Base-by-base conservation (phyloP, 2,888 invertebrate genomes). In the Apodemia duryi region DNA sequence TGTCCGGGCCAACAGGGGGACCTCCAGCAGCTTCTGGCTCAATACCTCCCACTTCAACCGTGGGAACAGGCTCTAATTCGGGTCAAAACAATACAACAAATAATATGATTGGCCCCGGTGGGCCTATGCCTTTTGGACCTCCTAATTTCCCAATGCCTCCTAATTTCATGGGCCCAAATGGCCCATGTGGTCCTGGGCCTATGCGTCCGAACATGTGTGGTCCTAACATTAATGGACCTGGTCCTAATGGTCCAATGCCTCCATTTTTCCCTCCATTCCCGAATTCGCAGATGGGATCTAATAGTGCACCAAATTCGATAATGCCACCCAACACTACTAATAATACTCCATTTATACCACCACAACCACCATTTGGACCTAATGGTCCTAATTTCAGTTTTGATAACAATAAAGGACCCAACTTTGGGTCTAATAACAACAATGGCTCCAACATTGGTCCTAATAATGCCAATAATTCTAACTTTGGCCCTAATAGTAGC, bases 71-170 rank as follows among this genome's bases (percentile, higher is more conserved):
- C 67, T 73, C 71, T n/a, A 67, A 54, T 65, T 29, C 60, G 13
- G 63, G 65, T 13, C 67, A 67, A 46, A 67, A 62, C 51, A 57
- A 57, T 57, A 11, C 57, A 13, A 63, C 75, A 28, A 74, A 75
- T 54, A 74, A 75, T n/a, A 74, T 75, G 71, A 77, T 75, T 73
- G 71, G 74, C 0, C 72, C 75, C 7, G 68, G 71, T 28, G 77
- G 81, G 35, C 77, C 79, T n/a, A 80, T 82, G 75, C 81, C 83
- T 1, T 78, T 77, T 60, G 85, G 86, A 1, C 87, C 88, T 1
- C 86, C 86, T 3, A 87, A 88, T 70, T 87, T 81, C 61, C 79
- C 79, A 3, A 86, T 88, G 86, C 88, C 88, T 2, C 87, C 88
- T 1, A 86, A 84, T 71, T 87, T 85, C 62, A 83, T 86, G 83